These are phyloP conservation scores for Frankliniella fusca DNA, from an alignment of 2,888 invertebrate genomes.

Conservation along the genomic window DNA sequence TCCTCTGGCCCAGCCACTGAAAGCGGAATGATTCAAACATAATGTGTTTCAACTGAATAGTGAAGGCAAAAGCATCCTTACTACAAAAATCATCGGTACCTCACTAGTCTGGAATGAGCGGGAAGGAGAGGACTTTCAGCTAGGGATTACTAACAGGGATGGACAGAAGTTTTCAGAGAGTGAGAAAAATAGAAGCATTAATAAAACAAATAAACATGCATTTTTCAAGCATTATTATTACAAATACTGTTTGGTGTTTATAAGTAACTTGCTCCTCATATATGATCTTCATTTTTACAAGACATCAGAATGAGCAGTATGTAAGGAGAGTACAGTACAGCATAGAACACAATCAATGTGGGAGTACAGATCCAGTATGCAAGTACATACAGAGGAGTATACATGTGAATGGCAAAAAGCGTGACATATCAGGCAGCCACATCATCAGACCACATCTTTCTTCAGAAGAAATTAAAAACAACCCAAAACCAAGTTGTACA, in stretches of 20 bases:
- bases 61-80: slow-evolving; percentile 24
- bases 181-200: slow-evolving; percentile 50
- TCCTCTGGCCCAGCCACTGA: slow-evolving; percentile 17
- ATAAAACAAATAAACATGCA: slow-evolving; percentile 80
- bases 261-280: slow-evolving; percentile 26
- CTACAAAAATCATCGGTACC: slow-evolving; percentile 24
- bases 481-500: slow-evolving; percentile 24
- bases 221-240: slow-evolving; percentile 82
- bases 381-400: slow-evolving; percentile 26
- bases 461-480: slow-evolving; percentile 25
- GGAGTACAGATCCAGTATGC: slow-evolving; percentile 26
- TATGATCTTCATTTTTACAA: slow-evolving; percentile 27
- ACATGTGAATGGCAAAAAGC: slow-evolving; percentile 44
- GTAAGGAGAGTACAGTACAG: slow-evolving; percentile 26
- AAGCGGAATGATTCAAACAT: slow-evolving; percentile 48
- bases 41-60: slow-evolving; percentile 35
- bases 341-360: slow-evolving; percentile 26
- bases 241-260: slow-evolving; percentile 56
- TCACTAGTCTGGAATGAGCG: slow-evolving; percentile 34
- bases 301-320: slow-evolving; percentile 43
- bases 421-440: slow-evolving; percentile 42
- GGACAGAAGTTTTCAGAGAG: slow-evolving; percentile 37
- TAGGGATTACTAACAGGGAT: slow-evolving; percentile 36
- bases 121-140: slow-evolving; percentile 50
- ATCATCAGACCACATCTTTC: slow-evolving; percentile 20